phyloP scores from a whole-genome alignment of 2,113 vertebrate genomes.

The Nyctereutes procyonoides region DNA sequence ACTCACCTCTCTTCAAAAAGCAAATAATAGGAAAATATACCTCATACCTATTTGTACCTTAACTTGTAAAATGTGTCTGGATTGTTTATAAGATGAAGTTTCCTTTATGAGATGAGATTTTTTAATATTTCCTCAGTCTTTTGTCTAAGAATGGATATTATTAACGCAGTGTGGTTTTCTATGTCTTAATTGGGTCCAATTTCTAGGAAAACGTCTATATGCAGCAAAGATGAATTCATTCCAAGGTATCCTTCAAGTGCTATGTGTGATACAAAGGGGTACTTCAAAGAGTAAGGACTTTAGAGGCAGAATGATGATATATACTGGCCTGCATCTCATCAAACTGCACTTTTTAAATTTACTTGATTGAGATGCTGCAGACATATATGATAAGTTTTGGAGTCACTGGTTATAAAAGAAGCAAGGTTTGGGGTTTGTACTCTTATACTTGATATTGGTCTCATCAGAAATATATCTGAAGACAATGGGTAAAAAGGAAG shows the following conservation, averaged over 20 bases:
- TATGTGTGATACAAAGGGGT: not conserved
- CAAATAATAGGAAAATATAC: not conserved
- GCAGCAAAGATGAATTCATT: not conserved
- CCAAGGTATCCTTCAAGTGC: not conserved
- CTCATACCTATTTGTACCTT: not conserved
- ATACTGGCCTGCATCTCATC: no score
- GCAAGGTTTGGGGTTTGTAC: not conserved
- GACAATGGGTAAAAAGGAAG: not conserved
- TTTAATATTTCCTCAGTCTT: not conserved
- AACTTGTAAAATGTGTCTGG: not conserved
- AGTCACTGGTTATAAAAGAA: not conserved
- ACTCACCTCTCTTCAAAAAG: not conserved
- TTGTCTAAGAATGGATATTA: not conserved
- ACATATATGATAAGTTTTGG: rapidly evolving
- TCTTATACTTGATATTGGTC: not conserved
- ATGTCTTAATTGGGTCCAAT: not conserved
- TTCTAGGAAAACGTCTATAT: not conserved
- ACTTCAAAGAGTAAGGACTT: not conserved
- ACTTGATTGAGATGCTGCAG: not conserved
- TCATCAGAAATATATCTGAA: not conserved
- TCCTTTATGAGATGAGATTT: not conserved
- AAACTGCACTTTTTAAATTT: not conserved
- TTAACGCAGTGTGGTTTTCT: not conserved
- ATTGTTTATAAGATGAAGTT: not conserved
- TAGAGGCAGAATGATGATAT: not conserved